phyloP scores from a whole-genome alignment of 2,888 invertebrate genomes.

The Automeris io region DNA sequence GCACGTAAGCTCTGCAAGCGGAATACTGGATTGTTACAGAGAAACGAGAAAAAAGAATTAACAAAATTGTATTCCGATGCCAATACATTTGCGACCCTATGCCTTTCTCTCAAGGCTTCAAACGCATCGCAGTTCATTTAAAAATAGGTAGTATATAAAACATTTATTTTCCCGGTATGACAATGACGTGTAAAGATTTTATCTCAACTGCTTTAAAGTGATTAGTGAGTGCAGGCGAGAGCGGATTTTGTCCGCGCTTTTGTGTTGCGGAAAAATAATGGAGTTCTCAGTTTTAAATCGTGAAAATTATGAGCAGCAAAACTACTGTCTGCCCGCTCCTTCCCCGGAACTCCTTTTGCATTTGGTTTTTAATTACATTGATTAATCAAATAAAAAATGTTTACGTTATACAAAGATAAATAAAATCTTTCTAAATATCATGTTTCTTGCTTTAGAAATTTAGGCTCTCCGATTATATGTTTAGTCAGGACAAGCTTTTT shows the following conservation, averaged over 20 bases:
- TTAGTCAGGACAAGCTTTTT: too few species aligned
- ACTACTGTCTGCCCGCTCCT: too few species aligned
- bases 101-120: background rate
- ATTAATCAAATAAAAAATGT: too few species aligned
- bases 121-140: background rate
- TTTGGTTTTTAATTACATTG: too few species aligned
- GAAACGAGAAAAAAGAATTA: constrained; percentile 23
- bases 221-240: constrained; percentile 30
- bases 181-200: constrained; percentile 54
- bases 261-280: background rate
- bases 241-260: background rate
- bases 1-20: constrained; percentile 2
- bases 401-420: too few species aligned
- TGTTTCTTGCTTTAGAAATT: too few species aligned
- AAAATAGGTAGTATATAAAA: constrained; percentile 16
- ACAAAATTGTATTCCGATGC: constrained; percentile 15
- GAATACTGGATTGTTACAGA: constrained; percentile 6
- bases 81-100: constrained; percentile 10
- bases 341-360: too few species aligned
- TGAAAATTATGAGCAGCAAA: too few species aligned
- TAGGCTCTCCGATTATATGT: too few species aligned
- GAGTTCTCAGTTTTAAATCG: background rate
- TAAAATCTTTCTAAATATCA: too few species aligned
- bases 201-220: constrained; percentile 44
- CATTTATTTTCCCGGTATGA: constrained; percentile 38